Conservation (phyloP, 2,888 invertebrate genomes). For the Eilema sororculum region DNA sequence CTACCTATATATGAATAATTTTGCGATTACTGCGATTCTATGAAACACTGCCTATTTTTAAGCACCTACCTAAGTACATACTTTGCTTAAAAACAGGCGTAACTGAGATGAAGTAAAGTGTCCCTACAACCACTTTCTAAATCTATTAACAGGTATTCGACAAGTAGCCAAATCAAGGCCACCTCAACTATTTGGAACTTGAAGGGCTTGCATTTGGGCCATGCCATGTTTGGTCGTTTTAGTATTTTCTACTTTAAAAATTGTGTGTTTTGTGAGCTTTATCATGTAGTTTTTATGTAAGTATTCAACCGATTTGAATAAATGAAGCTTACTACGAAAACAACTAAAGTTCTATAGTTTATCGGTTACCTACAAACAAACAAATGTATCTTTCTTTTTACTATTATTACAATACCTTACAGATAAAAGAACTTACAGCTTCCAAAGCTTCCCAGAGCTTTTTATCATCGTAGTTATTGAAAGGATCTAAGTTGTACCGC, state of each 20-base stretch:
- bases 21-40: too few species aligned
- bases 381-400: too few species aligned
- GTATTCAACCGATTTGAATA: too few species aligned
- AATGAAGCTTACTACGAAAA: too few species aligned
- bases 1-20: too few species aligned
- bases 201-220: not conserved
- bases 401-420: too few species aligned
- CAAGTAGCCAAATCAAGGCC: not conserved
- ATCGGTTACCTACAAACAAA: too few species aligned
- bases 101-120: not conserved
- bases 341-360: too few species aligned
- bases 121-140: not conserved
- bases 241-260: not conserved
- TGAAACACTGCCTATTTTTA: too few species aligned
- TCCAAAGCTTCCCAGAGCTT: conserved; percentile 91
- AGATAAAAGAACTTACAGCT: conserved; percentile 83
- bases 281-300: not conserved
- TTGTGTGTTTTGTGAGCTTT: not conserved
- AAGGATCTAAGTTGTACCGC: conserved; percentile 92
- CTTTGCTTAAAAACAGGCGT: not conserved
- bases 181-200: not conserved
- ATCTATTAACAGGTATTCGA: conserved; percentile 2
- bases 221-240: not conserved
- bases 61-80: too few species aligned
- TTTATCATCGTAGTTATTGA: conserved; percentile 90